Evolutionary conservation across 2,888 invertebrate species (phyloP).

Genomic region (Euplagia quadripunctaria): DNA sequence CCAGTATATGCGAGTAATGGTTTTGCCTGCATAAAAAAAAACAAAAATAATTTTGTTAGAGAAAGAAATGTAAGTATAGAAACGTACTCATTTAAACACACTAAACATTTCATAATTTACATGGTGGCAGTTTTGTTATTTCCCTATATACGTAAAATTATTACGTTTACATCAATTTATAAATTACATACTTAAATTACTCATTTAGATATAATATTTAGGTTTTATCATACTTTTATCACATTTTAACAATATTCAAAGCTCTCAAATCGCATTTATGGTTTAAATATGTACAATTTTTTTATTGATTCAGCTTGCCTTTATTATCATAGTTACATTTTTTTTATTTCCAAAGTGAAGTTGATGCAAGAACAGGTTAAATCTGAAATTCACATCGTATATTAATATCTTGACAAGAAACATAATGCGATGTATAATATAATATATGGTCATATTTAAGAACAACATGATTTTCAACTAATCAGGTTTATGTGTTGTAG

Average conservation of each 20-base stretch:
- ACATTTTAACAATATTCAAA: conserved; percentile 46
- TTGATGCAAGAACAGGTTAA: neutral
- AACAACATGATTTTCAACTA: neutral
- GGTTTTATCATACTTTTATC: conserved; percentile 30
- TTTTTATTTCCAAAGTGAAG: neutral
- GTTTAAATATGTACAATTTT: neutral
- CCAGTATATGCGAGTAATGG: neutral
- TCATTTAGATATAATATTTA: neutral
- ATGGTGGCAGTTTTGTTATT: conserved; percentile 39
- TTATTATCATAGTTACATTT: neutral
- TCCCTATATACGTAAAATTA: neutral
- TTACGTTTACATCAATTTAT: conserved; percentile 2
- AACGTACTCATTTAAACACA: conserved; percentile 14
- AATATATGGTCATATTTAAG: neutral
- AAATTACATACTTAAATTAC: neutral
- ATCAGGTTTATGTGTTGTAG: neutral
- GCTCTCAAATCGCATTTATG: conserved; percentile 21
- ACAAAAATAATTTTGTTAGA: too few species aligned
- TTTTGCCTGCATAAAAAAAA: neutral
- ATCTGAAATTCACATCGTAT: neutral
- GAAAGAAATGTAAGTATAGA: too few species aligned
- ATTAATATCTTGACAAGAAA: neutral
- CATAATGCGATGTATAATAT: neutral
- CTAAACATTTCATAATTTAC: conserved; percentile 15
- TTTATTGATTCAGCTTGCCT: neutral